Base-by-base conservation (phyloP, 2,797 vertebrate genomes). In the Notoglanidium macrostoma region DNA sequence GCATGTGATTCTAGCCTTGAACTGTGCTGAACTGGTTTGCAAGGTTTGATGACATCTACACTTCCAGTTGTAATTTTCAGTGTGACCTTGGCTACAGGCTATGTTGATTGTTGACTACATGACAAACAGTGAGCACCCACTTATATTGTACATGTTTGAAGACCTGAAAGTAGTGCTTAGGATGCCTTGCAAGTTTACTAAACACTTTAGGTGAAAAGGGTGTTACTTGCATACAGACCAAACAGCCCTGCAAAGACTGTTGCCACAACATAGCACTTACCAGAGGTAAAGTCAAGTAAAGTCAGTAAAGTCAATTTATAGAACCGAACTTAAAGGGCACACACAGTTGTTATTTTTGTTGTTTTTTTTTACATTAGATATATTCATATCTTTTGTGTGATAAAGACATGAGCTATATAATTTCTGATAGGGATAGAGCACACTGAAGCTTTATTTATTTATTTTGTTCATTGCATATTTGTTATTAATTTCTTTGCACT, bases 181-280 rank as follows among this genome's bases (percentile, higher is more conserved):
- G 40, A 82, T 65, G 23, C n/a, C 17, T 61, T 61, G 46, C 12
- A 63, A 29, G 73, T 84, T 65, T 78, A 87, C 46, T 83, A 87
- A 87, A 83, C 86, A 76, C 23, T 76, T n/a, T 74, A 79, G 21
- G 32, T 78, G 35, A 84, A 84, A 84, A 29, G 32, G 14, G 51
- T 77, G 82, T 78, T 57, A 77, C 74, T 57, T 49, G 29, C 7
- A 57, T 26, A 77, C 26, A 72, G 57, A 85, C 21, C 63, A 76
- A 72, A 57, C 55, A 81, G 55, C 83, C 40, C 10, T 44, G 11
- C 40, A 85, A 65, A 51, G 44, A 54, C 76, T 88, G 83, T 85
- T 88, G 83, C 70, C 77, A 88, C 67, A 88, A 85, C 87, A 85
- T 46, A 81, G 40, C n/a, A 32, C 35, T 26, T 23, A 79, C 65